A percentile compares a stretch with the other conserved stretches of the same genome.
Evolutionary conservation across 2,888 invertebrate species (phyloP).

Genomic region (Apotomis capreana): DNA sequence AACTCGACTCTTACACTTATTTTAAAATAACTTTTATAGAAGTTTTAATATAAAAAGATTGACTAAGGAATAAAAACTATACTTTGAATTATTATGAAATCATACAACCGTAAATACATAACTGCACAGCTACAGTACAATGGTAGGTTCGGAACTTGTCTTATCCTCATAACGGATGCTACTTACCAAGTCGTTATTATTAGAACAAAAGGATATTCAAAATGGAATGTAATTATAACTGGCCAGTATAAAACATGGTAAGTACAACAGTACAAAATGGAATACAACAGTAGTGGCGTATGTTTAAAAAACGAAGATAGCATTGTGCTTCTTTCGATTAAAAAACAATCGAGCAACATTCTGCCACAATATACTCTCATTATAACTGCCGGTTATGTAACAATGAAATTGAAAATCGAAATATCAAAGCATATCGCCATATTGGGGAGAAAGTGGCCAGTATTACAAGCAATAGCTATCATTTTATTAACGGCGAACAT

Average conservation of each 20-base stretch:
- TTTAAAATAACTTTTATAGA: conserved; percentile 7
- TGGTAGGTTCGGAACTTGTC: neutral
- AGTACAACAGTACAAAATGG: no score
- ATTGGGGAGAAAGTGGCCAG: conserved; percentile 40
- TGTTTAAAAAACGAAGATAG: conserved; percentile 17
- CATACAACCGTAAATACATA: no score
- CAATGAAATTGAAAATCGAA: conserved; percentile 43
- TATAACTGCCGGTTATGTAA: conserved; percentile 36
- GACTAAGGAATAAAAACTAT: neutral
- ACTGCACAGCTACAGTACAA: no score
- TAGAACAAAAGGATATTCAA: neutral
- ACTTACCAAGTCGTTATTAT: neutral
- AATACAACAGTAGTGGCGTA: neutral
- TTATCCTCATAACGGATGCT: neutral
- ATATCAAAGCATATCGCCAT: conserved; percentile 42
- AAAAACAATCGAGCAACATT: conserved; percentile 36
- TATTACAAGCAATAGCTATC: conserved; percentile 31
- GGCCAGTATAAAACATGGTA: conserved; percentile 10
- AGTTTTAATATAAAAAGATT: conserved; percentile 7
- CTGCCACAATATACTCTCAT: conserved; percentile 35
- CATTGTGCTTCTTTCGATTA: conserved; percentile 15
- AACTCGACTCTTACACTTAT: conserved; percentile 17
- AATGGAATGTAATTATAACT: neutral
- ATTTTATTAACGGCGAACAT: conserved; percentile 30
- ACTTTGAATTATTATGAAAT: neutral